A percentile compares a stretch with the other conserved stretches of the same genome.
phyloP scores from a whole-genome alignment of 2,113 vertebrate genomes.

The Zingel zingel region DNA sequence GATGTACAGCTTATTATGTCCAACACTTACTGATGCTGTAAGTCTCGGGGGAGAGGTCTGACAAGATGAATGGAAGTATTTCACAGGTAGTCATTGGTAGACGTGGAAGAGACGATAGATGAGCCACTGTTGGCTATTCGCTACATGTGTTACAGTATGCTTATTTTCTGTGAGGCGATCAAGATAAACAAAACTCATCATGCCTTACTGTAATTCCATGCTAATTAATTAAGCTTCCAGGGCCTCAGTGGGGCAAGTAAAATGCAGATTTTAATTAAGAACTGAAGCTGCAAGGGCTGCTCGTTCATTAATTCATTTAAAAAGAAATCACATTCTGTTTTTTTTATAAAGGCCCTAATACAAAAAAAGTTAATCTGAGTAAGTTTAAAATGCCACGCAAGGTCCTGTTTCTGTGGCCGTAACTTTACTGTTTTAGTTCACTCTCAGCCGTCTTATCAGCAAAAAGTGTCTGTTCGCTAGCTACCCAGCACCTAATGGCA shows the following conservation, averaged over 20 bases:
- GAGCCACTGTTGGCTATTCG: slow-evolving; percentile 18
- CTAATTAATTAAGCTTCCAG: slow-evolving; percentile 52
- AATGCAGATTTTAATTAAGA: slow-evolving; percentile 55
- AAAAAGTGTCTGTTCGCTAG: background rate
- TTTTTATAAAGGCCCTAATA: background rate
- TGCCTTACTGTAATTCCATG: slow-evolving; percentile 26
- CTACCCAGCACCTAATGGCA: background rate
- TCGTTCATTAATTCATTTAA: background rate
- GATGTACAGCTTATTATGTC: slow-evolving; percentile 33
- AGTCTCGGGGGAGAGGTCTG: slow-evolving; percentile 27
- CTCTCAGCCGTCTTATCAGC: background rate
- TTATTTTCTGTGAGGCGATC: slow-evolving; percentile 22
- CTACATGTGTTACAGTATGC: background rate
- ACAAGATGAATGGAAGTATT: slow-evolving; percentile 27
- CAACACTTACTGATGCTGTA: slow-evolving; percentile 24
- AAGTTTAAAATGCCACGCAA: background rate
- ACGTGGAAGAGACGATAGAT: slow-evolving; percentile 20
- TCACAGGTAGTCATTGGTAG: slow-evolving; percentile 1
- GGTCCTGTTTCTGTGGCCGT: background rate
- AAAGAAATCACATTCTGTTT: background rate
- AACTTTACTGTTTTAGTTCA: background rate
- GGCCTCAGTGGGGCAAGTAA: slow-evolving; percentile 16
- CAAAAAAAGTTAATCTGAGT: background rate
- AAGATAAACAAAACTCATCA: slow-evolving; percentile 36
- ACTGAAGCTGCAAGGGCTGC: background rate